Base-by-base conservation (phyloP, 2,797 vertebrate species). In the Sarcophilus harrisii region DNA sequence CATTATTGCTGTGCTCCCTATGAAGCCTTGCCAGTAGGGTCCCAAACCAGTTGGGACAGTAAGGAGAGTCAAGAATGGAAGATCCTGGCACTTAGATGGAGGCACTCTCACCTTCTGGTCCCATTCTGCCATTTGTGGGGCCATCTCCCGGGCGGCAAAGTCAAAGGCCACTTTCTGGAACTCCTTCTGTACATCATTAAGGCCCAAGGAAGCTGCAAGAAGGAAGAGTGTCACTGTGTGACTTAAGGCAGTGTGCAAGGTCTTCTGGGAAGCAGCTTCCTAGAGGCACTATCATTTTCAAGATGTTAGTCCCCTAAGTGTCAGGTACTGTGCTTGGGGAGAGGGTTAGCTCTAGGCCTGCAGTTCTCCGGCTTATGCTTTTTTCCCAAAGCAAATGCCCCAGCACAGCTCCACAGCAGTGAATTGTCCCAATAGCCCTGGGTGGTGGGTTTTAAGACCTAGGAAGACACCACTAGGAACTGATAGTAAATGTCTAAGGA, bases 131-230 rank as follows among this genome's bases (percentile, higher is more conserved):
- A 99, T 99, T 97, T 99, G 96, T 60, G 99, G 99, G 97, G 99
- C 98, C 99, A 99, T 99, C 98, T 99, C 99, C 95, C 99, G 99
- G 97, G 99, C 97, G 95, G 99, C 99, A 98, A 99, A 99, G 97
- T 99, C 99, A 96, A 99, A 99, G 57, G 99, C 99, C 96, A 99
- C 99, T 98, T 99, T 99, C 97, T 99, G 99, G 98, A 99, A 99
- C 95, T 99, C 99, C 97, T 99, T 99, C 98, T 99, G 99, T 93
- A 99, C 99, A 96, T 99, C 99, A 93, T 99, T 98, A 94, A 99
- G 99, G 93, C 99, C 99, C 0, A 98, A 1, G 4, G 99, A 98
- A 94, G 99, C 99, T 99, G 93, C 90, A 55, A 92, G 94, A 92
- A 96, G 66, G 91, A 59, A 54, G 90, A n/a, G 49, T 27, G 89